These are phyloP conservation scores for Rallus limicola DNA, from an alignment of 2,113 vertebrate species.

Conservation along the genomic window DNA sequence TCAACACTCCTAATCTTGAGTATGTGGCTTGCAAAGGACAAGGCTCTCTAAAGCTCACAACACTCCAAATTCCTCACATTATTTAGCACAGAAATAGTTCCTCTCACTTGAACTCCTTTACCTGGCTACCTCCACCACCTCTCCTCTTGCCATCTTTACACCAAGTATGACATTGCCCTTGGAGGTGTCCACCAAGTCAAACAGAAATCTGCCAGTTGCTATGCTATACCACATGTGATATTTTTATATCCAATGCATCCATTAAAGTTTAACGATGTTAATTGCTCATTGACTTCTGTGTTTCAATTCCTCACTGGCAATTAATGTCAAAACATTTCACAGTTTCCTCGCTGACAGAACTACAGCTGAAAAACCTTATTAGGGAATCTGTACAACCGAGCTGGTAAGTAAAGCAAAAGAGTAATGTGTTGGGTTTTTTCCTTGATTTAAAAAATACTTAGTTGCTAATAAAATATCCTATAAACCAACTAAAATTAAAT, in stretches of 20 bases:
- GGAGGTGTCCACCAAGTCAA: background rate
- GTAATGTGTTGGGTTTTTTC: background rate
- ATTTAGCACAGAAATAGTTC: background rate
- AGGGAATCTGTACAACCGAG: background rate
- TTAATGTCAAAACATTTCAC: background rate
- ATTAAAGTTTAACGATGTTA: constrained; percentile 40
- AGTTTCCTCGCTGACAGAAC: background rate
- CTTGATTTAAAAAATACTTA: background rate
- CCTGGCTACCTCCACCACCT: background rate
- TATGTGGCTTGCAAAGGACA: background rate
- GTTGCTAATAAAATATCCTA: background rate
- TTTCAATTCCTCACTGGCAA: background rate
- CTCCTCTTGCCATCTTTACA: background rate
- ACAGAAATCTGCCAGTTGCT: background rate
- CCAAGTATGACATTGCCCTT: background rate
- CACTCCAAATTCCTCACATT: background rate
- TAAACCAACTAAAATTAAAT: background rate
- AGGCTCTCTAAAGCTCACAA: background rate
- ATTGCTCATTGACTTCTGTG: background rate
- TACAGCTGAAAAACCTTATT: background rate
- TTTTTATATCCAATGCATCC: background rate
- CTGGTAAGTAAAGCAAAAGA: background rate
- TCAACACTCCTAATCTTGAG: background rate
- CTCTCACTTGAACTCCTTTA: background rate
- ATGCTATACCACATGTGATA: background rate